These are phyloP conservation scores for Drosophila miranda DNA, from an alignment of 1,140 invertebrate species.

Conservation along the genomic window DNA sequence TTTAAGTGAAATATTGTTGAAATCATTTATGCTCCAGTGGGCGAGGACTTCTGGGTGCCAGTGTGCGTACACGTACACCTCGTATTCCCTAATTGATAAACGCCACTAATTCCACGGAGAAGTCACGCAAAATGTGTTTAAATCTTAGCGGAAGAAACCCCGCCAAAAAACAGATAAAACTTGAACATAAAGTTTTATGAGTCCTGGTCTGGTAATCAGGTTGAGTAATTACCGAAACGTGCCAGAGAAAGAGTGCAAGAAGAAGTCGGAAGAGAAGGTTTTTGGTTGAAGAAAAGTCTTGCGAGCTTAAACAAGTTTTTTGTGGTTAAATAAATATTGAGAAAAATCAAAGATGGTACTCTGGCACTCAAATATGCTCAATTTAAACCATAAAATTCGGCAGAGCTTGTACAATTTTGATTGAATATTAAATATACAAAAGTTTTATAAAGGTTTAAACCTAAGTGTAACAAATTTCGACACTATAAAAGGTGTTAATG, in stretches of 20 bases:
- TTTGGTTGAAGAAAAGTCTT: too few species aligned
- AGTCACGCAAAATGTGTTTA: slow-evolving; percentile 68
- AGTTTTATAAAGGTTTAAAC: too few species aligned
- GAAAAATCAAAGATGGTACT: not conserved
- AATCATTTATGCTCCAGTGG: slow-evolving; percentile 76
- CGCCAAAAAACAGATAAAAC: slow-evolving; percentile 64
- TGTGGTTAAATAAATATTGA: not conserved
- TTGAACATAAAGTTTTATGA: slow-evolving; percentile 66
- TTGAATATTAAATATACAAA: too few species aligned
- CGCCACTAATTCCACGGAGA: slow-evolving; percentile 17
- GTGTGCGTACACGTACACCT: slow-evolving; percentile 41
- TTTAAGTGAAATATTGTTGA: slow-evolving; percentile 80
- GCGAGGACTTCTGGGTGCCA: slow-evolving; percentile 23
- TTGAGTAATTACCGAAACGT: slow-evolving; percentile 75
- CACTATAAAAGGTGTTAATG: too few species aligned
- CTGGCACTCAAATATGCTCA: too few species aligned
- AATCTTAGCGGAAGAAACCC: slow-evolving; percentile 48
- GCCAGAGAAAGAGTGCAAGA: slow-evolving; percentile 16
- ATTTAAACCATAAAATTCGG: too few species aligned
- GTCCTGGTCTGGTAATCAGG: slow-evolving; percentile 57
- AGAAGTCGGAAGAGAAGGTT: not conserved
- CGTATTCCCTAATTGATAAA: slow-evolving; percentile 64
- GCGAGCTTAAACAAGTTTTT: not conserved
- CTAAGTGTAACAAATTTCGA: too few species aligned
- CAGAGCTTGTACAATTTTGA: too few species aligned